These are phyloP conservation scores for Dissostichus mawsoni DNA, from an alignment of 2,113 vertebrate genomes.

Conservation along the genomic window DNA sequence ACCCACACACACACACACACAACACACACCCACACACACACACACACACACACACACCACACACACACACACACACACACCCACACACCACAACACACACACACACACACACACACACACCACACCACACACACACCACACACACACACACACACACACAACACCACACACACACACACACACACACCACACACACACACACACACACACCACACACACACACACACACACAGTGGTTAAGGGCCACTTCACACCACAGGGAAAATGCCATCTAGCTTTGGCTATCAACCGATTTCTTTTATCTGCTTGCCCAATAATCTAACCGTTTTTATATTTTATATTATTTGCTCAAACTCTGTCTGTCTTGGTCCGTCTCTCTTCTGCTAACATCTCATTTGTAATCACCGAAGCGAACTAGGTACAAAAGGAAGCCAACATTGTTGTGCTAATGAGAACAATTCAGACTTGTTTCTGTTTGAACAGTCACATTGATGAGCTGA, in stretches of 20 bases:
- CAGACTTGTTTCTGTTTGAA: constrained; percentile 56
- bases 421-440: constrained; percentile 57
- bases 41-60: constrained; percentile 27
- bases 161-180: constrained; percentile 32
- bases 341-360: constrained; percentile 42
- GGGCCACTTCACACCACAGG: constrained; percentile 46
- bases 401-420: constrained; percentile 59
- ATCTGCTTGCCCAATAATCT: constrained; percentile 35
- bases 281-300: constrained; percentile 41
- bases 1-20: background rate
- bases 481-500: constrained; percentile 39
- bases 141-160: constrained; percentile 8
- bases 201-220: constrained; percentile 18
- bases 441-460: constrained; percentile 71
- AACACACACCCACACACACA: too few relatives aligned
- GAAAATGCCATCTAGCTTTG: constrained; percentile 38
- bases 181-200: constrained; percentile 20
- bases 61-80: constrained; percentile 11
- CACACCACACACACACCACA: constrained; percentile 36
- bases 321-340: constrained; percentile 52
- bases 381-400: constrained; percentile 73
- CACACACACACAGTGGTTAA: constrained; percentile 37
- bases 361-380: constrained; percentile 36
- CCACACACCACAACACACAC: constrained; percentile 32
- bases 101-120: constrained; percentile 11